These are phyloP conservation scores for Hylaeus anthracinus DNA, from an alignment of 1,140 invertebrate genomes.

Conservation along the genomic window DNA sequence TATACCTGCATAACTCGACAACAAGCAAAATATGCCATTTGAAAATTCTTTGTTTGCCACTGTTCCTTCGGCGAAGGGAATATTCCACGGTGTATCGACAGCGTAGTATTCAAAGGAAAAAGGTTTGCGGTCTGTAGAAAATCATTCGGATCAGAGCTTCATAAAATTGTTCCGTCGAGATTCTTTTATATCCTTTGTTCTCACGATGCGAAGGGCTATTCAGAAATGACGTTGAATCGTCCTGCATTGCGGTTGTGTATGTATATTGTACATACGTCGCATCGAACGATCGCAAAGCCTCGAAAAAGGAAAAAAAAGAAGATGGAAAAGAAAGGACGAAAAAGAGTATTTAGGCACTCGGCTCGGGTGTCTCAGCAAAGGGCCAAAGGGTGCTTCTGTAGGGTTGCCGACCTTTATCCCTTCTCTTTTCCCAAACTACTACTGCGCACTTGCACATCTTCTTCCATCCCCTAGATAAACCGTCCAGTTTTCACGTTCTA, in stretches of 20 bases:
- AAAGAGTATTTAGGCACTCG: conserved; percentile 55
- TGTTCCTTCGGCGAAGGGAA: neutral
- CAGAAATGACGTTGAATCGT: conserved; percentile 53
- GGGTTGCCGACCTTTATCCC: conserved; percentile 61
- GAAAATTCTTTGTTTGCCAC: conserved; percentile 5
- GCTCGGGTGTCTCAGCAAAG: conserved; percentile 50
- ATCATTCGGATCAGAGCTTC: conserved; percentile 35
- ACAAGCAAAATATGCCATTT: too few species aligned
- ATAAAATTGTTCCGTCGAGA: conserved; percentile 39
- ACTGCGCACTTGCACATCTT: neutral
- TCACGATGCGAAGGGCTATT: conserved; percentile 33
- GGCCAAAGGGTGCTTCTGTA: conserved; percentile 36
- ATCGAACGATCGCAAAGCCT: conserved; percentile 47
- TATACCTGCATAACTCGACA: too few species aligned
- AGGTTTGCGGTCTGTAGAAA: conserved; percentile 29
- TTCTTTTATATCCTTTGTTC: conserved; percentile 29
- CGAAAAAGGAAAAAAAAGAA: neutral
- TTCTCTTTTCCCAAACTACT: conserved; percentile 1
- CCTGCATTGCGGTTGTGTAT: conserved; percentile 17
- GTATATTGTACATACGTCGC: conserved; percentile 9
- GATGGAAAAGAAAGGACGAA: conserved; percentile 7
- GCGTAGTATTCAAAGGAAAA: conserved; percentile 9
- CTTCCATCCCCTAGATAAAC: neutral
- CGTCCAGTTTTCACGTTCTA: conserved; percentile 2
- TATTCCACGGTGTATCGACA: conserved; percentile 8